Evolutionary conservation across 2,888 invertebrate species (phyloP), one percentile per base, ranked within the genome.

Genomic region (Conistra vaccinii): DNA sequence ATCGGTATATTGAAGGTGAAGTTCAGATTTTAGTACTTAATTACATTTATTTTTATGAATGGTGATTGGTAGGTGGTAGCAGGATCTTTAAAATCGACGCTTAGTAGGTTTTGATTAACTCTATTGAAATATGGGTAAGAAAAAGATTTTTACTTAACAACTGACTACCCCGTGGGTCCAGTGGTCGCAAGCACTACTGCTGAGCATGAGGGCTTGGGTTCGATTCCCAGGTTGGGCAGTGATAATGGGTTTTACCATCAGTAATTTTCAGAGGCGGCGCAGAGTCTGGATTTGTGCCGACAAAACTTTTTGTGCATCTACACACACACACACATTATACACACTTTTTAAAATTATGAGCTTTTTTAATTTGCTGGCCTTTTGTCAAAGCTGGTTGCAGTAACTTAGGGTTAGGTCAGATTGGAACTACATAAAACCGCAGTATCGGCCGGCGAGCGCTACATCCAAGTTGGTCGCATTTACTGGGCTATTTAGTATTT

Each of bases 1-100:
- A 85, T 89, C 85, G 87, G 90, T 89, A 85, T 61, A 71, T 78
- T 73, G 69, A 39, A 58, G 48, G 53, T 66, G 45, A 42, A 62
- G 53, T 65, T 60, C 32, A 39, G 62, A 76, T 73, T 84, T 83
- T 76, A 80, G 45, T 68, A 53, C n/a, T 73, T 68, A 53, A 23
- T 73, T 58, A 55, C 6, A 7, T 72, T 70, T 60, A 29, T 51
- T 69, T 80, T 80, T 65, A 80, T 69, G 63, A 76, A 61, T 29
- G 35, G 12, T 71, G 45, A 79, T 83, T 75, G 68, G 70, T 57
- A 57, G 60, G 58, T 58, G n/a, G 10, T 29, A 45, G 58, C 9
- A 2, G 3, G 20, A 20, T 17, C 2, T 17, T 10, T 4, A 32
- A 26, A 72, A 48, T 48, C 10, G 6, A 17, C 23, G 3, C 6